Base-by-base conservation (phyloP, 2,888 invertebrate species). In the Pristionchus maxplancki region DNA sequence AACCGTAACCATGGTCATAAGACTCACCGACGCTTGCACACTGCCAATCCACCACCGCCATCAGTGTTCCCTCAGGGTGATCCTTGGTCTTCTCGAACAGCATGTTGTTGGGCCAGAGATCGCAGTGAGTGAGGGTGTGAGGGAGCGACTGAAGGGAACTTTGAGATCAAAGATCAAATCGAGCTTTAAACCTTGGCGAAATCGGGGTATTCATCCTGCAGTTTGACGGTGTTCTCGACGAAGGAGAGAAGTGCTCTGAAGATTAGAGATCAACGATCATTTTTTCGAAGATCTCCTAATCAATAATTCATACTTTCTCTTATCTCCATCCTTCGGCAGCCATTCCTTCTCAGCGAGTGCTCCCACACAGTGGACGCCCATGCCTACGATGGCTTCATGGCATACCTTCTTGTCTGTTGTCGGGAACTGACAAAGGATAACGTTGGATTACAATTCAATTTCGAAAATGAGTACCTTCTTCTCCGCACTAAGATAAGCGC, bases 21-120 rank as follows among this genome's bases (percentile, higher is more conserved):
- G 44, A 78, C 78, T 17, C 50, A 87, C 86, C 86, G 13, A 71
- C 50, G 15, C 50, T 58, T 28, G 37, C 71, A n/a, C 86, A 87
- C 50, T 87, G 86, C 71, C 67, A 87, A 24, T 87, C 86, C 6
- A 87, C 50, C 15, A 87, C 28, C 9, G 86, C 86, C 48, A 87
- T 8, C 1, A 87, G 71, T 20, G n/a, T 34, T 28, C 86, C 86
- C 4, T 87, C 71, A 3, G 86, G 71, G 31, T 71, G 86, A 20
- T 44, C 37, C 17, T 37, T 31, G n/a, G 86, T 87, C 86, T 71
- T 67, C 71, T 87, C 86, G 86, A 87, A 87, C 13, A 87, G 48
- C 58, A 87, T 48, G 50, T 87, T 87, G 71, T 87, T 87, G 3
- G 86, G 86, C 86, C 86, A 87, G 31, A 71, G 58, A 71, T 87